A percentile compares a stretch with the other conserved stretches of the same genome.
phyloP scores from a whole-genome alignment of 2,888 invertebrate genomes.

The Agapostemon virescens region DNA sequence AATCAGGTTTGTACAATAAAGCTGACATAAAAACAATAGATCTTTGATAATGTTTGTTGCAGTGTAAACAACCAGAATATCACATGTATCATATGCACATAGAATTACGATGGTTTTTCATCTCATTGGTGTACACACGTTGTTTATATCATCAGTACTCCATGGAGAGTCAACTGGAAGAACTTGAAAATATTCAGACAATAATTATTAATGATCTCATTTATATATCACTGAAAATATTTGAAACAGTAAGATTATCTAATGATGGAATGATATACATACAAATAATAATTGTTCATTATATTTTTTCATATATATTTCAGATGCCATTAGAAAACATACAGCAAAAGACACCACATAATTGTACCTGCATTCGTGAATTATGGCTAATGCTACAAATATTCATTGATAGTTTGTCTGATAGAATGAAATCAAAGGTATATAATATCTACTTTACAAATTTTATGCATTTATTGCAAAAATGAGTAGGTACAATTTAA shows the following conservation, averaged over 20 bases:
- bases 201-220: slow-evolving; percentile 77
- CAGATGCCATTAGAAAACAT: slow-evolving; percentile 80
- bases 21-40: background rate
- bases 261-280: slow-evolving; percentile 2
- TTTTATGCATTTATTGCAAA: background rate
- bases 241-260: slow-evolving; percentile 76
- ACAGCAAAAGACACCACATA: slow-evolving; percentile 81
- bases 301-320: slow-evolving; percentile 32
- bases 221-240: slow-evolving; percentile 76
- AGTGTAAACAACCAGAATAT: slow-evolving; percentile 80
- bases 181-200: slow-evolving; percentile 68
- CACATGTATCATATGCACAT: slow-evolving; percentile 81
- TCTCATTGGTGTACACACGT: slow-evolving; percentile 73
- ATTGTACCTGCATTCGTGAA: slow-evolving; percentile 83
- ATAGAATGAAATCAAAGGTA: slow-evolving; percentile 71
- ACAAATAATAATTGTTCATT: background rate
- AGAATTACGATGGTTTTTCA: slow-evolving; percentile 81
- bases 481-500: too few species aligned
- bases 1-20: slow-evolving; percentile 75
- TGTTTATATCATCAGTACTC: slow-evolving; percentile 62
- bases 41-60: slow-evolving; percentile 19
- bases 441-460: background rate
- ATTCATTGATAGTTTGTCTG: slow-evolving; percentile 77
- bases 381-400: slow-evolving; percentile 82
- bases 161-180: slow-evolving; percentile 64